Evolutionary conservation across 2,797 vertebrate species (phyloP).

Genomic region (Spinus pinus): DNA sequence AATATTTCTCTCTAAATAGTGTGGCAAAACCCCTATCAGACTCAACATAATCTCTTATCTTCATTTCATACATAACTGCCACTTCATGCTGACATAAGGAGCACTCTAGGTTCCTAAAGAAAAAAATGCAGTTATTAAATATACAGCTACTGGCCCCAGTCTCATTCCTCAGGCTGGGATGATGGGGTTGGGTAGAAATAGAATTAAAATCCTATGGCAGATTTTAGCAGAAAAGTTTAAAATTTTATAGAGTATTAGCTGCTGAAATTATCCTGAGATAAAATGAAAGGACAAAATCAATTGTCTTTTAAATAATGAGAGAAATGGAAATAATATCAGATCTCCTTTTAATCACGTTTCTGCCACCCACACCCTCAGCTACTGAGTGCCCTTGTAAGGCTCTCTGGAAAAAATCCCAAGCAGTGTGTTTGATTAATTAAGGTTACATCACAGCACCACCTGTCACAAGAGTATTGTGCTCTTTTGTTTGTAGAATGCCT

Average conservation of each 20-base stretch:
- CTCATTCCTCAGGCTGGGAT: neutral
- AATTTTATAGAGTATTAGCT: neutral
- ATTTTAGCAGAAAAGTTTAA: neutral
- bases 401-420: neutral
- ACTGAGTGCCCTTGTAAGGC: neutral
- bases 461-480: neutral
- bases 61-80: neutral
- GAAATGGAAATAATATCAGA: neutral
- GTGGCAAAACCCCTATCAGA: neutral
- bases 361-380: neutral
- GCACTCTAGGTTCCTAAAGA: neutral
- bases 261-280: neutral
- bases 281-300: neutral
- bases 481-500: neutral
- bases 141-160: neutral
- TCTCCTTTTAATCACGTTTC: neutral
- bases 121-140: neutral
- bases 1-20: neutral
- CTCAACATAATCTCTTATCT: neutral
- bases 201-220: neutral
- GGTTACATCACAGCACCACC: neutral
- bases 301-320: neutral
- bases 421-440: neutral
- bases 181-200: fast-evolving
- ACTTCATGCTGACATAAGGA: neutral